Evolutionary conservation across 2,113 vertebrate genomes (phyloP).

Genomic region (Crypturellus undulatus): DNA sequence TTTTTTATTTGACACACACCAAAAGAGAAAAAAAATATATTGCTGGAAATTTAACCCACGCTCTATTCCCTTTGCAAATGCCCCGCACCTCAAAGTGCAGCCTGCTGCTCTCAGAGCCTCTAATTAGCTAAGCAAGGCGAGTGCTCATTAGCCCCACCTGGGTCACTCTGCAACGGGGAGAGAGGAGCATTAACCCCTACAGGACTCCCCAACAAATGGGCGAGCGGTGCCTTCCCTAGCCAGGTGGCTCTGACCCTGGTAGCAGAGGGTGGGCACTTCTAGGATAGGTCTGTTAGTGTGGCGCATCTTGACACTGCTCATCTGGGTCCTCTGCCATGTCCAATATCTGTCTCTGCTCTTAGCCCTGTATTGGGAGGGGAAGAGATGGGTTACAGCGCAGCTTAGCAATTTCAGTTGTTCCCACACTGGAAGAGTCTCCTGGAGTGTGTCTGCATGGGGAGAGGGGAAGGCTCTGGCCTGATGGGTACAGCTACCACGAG

Average conservation of each 20-base stretch:
- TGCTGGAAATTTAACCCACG: background rate
- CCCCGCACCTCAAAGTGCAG: background rate
- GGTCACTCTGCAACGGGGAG: background rate
- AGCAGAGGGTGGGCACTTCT: background rate
- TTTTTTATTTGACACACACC: background rate
- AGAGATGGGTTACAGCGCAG: background rate
- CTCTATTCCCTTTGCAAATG: conserved; percentile 9
- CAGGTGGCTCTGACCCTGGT: too few species aligned
- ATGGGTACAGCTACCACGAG: background rate
- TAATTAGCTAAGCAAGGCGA: conserved; percentile 56
- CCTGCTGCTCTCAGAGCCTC: background rate
- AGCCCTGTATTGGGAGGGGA: background rate
- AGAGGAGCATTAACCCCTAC: background rate
- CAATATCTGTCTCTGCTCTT: rapidly evolving
- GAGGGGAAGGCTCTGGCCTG: background rate
- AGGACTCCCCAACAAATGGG: background rate
- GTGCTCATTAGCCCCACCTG: conserved; percentile 58
- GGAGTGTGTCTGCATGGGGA: rapidly evolving
- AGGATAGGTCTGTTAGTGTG: background rate
- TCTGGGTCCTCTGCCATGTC: background rate
- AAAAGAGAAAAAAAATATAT: too few species aligned
- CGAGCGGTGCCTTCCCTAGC: background rate
- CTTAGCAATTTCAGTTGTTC: background rate
- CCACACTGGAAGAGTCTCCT: rapidly evolving
- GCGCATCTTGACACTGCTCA: rapidly evolving